Percentiles rank a stretch among this genome's conserved stretches.
phyloP scores from a whole-genome alignment of 37 sponge, comb jelly and placozoan genomes.

The Bolinopsis microptera region DNA sequence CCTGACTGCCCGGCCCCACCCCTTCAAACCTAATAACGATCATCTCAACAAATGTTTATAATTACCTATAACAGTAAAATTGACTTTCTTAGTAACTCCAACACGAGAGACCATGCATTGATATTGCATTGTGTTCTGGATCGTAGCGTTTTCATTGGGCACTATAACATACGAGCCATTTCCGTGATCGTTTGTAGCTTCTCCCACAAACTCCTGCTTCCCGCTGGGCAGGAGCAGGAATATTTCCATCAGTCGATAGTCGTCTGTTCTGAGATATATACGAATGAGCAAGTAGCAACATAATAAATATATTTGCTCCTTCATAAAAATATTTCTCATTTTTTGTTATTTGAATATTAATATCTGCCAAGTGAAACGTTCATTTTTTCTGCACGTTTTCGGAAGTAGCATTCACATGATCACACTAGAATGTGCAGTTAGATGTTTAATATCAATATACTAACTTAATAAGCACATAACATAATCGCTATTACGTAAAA shows the following conservation, averaged over 20 bases:
- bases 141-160: not conserved
- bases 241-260: not conserved
- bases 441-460: no score
- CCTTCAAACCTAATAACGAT: no score
- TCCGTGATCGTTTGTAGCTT: not conserved
- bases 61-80: slow-evolving; percentile 25
- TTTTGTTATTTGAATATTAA: no score
- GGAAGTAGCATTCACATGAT: no score
- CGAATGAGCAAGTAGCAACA: not conserved
- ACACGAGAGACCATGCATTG: not conserved
- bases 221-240: not conserved
- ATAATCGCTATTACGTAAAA: no score
- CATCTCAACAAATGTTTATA: not conserved
- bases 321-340: no score
- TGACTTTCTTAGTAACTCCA: not conserved
- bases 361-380: no score
- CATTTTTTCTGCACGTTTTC: no score
- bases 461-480: no score
- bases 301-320: no score
- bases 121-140: slow-evolving; percentile 5
- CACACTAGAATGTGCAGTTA: no score
- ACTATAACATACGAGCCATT: not conserved
- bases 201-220: not conserved
- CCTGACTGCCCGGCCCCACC: no score
- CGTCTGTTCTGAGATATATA: not conserved